Percentiles rank a stretch among this genome's conserved stretches.
Evolutionary conservation across 2,888 invertebrate species (phyloP).

Genomic region (Argyresthia albistria): DNA sequence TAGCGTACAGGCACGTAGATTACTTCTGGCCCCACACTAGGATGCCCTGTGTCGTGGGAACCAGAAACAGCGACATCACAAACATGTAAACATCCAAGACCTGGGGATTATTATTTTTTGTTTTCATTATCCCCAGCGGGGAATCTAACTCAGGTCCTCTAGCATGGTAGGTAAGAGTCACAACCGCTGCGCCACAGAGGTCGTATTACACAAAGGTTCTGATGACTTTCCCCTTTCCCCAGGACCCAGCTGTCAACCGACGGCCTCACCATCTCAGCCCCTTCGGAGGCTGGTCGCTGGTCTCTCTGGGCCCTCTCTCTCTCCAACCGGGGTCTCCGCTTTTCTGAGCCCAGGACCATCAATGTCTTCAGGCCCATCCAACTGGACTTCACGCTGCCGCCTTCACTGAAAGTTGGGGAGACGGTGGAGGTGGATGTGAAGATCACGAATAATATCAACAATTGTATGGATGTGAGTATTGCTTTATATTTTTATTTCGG

Average conservation of each 20-base stretch:
- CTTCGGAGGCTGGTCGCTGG: conserved; percentile 76
- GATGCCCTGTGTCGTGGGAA: too few species aligned
- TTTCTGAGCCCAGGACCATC: conserved; percentile 73
- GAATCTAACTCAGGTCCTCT: too few species aligned
- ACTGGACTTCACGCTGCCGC: conserved; percentile 74
- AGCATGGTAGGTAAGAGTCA: too few species aligned
- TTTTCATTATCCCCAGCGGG: too few species aligned
- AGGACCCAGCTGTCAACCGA: conserved; percentile 73
- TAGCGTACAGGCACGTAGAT: too few species aligned
- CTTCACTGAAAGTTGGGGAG: conserved; percentile 74
- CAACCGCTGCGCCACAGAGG: too few species aligned
- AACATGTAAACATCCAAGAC: too few species aligned
- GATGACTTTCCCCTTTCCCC: conserved; percentile 9
- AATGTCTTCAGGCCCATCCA: conserved; percentile 76
- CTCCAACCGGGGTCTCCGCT: conserved; percentile 61
- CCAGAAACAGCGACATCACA: too few species aligned
- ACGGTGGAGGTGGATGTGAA: conserved; percentile 78
- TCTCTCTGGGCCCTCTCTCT: conserved; percentile 75
- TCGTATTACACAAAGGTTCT: too few species aligned
- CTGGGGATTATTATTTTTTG: too few species aligned
- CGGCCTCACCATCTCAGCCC: conserved; percentile 72
- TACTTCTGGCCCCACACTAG: too few species aligned
- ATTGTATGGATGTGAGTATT: conserved; percentile 78
- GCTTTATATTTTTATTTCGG: too few species aligned
- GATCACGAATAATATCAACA: conserved; percentile 77